Evolutionary conservation across 2,797 vertebrate species (phyloP), one percentile per base, ranked within the genome.

Genomic region (Dendrocincla tyrannina): DNA sequence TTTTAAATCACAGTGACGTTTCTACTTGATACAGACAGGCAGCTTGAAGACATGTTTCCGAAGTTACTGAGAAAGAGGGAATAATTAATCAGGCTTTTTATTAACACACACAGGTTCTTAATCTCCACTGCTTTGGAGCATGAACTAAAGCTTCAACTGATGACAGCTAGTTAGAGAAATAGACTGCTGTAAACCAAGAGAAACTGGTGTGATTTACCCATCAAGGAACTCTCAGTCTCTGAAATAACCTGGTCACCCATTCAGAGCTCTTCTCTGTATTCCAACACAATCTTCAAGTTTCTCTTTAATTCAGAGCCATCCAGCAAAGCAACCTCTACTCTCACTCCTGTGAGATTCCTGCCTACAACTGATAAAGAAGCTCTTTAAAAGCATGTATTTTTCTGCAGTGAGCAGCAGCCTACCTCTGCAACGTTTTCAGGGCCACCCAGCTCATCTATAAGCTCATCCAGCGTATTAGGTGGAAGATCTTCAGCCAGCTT

Each of bases 381-480:
- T 66, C 18, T 46, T 23, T 59, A 44, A 76, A 42, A 17, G 2
- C 5, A 23, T 5, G 13, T 1, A 25, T 3, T 41, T 44, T 6
- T 6, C 35, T 5, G 13, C 19, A 13, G 10, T 33, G 39, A 87
- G 17, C 28, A 55, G 14, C 79, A 92, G 10, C 91, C 39, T 97
- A 99, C 99, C 99, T 99, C 99, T 7, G 99, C 99, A 18, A 99
- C 99, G 2, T 99, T 99, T 69, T 99, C 99, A 4, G 99, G 99
- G 42, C 99, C 99, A 59, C 99, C 99, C 77, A 99, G 98, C 28
- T 99, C 99, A 83, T 99, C 99, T 23, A 99, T 99, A 28, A 99
- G 99, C 93, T 99, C 99, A 67, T 99, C 99, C 85, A 99, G 97
- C 3, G 99, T 99, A 94, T 99, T 99, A 55, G 99, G 99, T 41